These are phyloP conservation scores for Premnoplex brunnescens DNA, from an alignment of 2,797 vertebrate genomes.

Conservation along the genomic window DNA sequence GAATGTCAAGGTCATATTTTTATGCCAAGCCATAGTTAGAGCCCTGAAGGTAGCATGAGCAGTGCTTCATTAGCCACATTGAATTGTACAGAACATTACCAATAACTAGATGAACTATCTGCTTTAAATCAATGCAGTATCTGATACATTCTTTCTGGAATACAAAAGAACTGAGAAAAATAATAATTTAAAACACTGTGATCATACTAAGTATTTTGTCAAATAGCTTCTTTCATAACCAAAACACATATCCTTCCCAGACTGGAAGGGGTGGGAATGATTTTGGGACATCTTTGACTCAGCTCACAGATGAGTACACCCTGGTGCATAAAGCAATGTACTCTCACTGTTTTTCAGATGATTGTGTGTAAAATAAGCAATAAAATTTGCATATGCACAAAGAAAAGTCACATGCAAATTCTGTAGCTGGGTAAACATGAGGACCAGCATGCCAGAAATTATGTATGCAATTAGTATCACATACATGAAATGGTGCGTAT, in stretches of 20 bases:
- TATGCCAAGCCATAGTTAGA: neutral
- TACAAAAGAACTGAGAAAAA: neutral
- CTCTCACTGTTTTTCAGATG: neutral
- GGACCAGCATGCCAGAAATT: neutral
- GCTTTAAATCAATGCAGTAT: neutral
- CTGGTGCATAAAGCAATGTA: neutral
- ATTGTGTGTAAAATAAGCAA: neutral
- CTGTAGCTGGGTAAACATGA: neutral
- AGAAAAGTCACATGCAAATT: neutral
- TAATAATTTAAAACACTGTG: neutral
- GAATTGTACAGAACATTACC: neutral
- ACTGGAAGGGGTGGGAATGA: neutral
- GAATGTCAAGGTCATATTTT: slow-evolving; percentile 38
- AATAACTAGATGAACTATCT: neutral
- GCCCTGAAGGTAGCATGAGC: neutral
- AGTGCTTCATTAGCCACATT: neutral
- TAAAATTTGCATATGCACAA: neutral
- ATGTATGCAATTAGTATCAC: neutral
- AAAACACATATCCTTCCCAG: neutral
- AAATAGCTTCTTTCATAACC: neutral
- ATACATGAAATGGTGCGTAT: neutral
- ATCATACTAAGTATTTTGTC: neutral
- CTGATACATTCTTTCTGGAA: neutral
- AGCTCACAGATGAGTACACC: neutral
- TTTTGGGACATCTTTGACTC: neutral